phyloP scores from a whole-genome alignment of 2,113 vertebrate genomes.

The Anthoscopus minutus region DNA sequence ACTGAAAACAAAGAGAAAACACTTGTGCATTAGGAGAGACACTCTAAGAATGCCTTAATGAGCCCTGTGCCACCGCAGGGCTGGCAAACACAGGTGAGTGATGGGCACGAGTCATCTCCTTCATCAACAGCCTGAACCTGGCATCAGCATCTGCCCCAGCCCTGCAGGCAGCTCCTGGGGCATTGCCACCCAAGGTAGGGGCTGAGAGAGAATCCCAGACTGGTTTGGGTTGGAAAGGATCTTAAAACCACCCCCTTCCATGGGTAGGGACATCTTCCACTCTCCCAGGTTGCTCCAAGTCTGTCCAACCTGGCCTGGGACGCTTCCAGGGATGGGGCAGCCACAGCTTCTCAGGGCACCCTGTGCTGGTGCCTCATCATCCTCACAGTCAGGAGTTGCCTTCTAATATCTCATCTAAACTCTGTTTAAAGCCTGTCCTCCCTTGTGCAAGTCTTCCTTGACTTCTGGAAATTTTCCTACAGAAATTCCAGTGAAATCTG shows the following conservation, averaged over 20 bases:
- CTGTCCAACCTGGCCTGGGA: rapidly evolving
- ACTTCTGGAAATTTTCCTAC: not conserved
- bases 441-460: not conserved
- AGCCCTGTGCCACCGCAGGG: not conserved
- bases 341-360: not conserved
- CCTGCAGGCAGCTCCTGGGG: not conserved
- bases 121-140: not conserved
- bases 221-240: not conserved
- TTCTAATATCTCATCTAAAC: not conserved
- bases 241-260: not conserved
- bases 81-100: not conserved
- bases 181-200: rapidly evolving
- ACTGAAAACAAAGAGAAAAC: not conserved
- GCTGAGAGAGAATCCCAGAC: not conserved
- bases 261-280: rapidly evolving
- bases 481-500: not conserved
- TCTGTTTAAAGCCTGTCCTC: not conserved
- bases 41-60: not conserved
- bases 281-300: rapidly evolving
- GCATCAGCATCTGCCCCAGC: not conserved
- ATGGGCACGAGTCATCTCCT: not conserved
- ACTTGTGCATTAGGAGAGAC: not conserved
- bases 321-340: not conserved
- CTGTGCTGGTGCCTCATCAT: rapidly evolving
- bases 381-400: not conserved